Evolutionary conservation across 2,888 invertebrate genomes (phyloP), one percentile per base, ranked within the genome.

Genomic region (Drosophila phalerata): DNA sequence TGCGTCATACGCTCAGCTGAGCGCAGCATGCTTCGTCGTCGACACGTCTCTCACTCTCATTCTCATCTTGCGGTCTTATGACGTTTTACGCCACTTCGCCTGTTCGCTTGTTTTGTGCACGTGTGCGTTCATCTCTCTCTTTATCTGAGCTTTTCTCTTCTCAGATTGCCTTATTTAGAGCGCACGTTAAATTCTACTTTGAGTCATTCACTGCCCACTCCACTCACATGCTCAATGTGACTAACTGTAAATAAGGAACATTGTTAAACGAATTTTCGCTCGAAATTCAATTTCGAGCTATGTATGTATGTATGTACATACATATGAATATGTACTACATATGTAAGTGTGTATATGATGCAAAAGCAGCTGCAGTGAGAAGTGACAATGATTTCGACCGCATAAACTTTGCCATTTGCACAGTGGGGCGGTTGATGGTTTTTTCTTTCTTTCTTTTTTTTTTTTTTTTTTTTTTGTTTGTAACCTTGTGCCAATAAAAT

Each of bases 401-500:
- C 69, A 70, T 67, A 69, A 79, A 79, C 82, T 73, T 79, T 79
- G 77, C 56, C 79, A 60, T 62, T 77, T 78, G 51, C 48, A 48
- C 53, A 48, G 58, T 61, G 49, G 61, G 61, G 48, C 28, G 56
- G 28, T 30, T 34, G 62, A 43, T 30, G 9, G 19, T 42, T 56
- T 56, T 15, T 5, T 43, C 22, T 42, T 56, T 45, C 10, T 30
- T 19, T 43, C 22, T 6, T 19, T 5, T 43, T 43, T 42, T 56
- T 45, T 15, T 30, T 19, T 43, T 34, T 6, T 19, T n/a, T 48
- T 11, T 38, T 45, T 67, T 55, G 40, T 30, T 68, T 64, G 62
- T 73, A 85, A 74, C 83, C 83, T 79, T 81, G 81, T 79, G 73
- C 82, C 65, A 83, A 81, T 81, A 80, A 81, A 80, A 79, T 79